phyloP scores from a whole-genome alignment of 1,140 invertebrate species.

The Colletes latitarsis region DNA sequence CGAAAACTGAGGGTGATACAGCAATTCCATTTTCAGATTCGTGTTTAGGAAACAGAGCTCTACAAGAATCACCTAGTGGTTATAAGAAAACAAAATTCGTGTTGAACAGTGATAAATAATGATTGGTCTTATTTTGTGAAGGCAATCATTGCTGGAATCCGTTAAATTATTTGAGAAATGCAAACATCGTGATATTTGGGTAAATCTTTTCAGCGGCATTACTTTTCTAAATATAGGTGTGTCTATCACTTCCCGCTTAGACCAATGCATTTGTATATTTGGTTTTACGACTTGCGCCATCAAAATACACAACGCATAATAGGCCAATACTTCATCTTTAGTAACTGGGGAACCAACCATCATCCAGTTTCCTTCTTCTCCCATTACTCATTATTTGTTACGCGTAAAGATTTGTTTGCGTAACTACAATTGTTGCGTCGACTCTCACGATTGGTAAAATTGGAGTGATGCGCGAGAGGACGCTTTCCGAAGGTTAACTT shows the following conservation, averaged over 20 bases:
- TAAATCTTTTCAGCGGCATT: constrained; percentile 42
- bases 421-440: no score
- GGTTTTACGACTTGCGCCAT: constrained; percentile 33
- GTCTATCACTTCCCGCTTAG: constrained; percentile 40
- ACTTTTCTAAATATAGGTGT: constrained; percentile 52
- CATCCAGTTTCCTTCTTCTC: constrained; percentile 22
- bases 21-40: no score
- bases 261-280: constrained; percentile 40
- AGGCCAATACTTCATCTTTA: constrained; percentile 2
- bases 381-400: constrained; percentile 21
- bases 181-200: constrained; percentile 31
- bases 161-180: constrained; percentile 46
- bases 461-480: no score
- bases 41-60: no score
- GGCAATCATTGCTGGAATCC: constrained; percentile 17
- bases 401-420: no score
- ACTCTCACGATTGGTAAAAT: no score
- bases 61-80: no score
- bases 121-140: constrained; percentile 49
- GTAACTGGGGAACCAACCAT: constrained; percentile 28
- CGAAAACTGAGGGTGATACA: no score
- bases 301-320: constrained; percentile 28
- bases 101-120: no score
- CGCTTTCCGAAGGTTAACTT: no score
- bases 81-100: no score